Evolutionary conservation across 2,888 invertebrate genomes (phyloP).

Genomic region (Microctonus aethiopoides): DNA sequence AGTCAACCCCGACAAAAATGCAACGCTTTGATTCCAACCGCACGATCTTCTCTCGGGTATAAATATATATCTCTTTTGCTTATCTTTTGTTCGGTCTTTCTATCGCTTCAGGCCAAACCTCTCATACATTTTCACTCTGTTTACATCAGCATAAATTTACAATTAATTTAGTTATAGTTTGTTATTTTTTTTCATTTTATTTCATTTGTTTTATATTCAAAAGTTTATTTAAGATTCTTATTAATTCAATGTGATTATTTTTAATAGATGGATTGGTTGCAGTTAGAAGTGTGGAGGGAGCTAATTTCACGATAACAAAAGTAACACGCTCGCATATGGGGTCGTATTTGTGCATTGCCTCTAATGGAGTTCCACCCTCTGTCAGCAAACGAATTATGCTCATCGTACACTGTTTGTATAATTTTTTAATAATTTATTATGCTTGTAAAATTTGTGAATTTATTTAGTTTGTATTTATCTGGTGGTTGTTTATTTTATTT

Average conservation of each 20-base stretch:
- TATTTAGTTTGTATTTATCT: neutral
- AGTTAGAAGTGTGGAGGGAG: conserved; percentile 76
- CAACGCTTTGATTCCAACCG: conserved; percentile 11
- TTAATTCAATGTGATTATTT: neutral
- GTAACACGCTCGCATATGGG: conserved; percentile 83
- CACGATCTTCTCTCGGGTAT: neutral
- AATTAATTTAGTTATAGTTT: neutral
- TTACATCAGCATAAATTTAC: neutral
- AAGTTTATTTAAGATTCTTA: neutral
- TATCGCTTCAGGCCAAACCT: neutral
- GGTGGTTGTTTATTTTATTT: neutral
- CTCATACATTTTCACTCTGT: neutral
- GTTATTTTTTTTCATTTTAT: neutral
- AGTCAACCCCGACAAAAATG: neutral
- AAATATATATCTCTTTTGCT: conserved; percentile 6
- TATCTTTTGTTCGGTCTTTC: neutral
- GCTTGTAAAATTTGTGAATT: too few relatives aligned
- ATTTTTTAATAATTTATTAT: too few relatives aligned
- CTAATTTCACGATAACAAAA: conserved; percentile 74
- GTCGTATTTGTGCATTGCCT: conserved; percentile 80
- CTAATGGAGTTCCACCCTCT: conserved; percentile 87
- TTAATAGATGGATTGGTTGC: conserved; percentile 48
- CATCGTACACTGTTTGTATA: conserved; percentile 84
- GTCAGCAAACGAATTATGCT: conserved; percentile 90
- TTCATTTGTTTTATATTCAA: neutral